Evolutionary conservation across 92 coral and sea anemone genomes (phyloP), one percentile per base, ranked within the genome.

Genomic region (Micromussa lordhowensis): DNA sequence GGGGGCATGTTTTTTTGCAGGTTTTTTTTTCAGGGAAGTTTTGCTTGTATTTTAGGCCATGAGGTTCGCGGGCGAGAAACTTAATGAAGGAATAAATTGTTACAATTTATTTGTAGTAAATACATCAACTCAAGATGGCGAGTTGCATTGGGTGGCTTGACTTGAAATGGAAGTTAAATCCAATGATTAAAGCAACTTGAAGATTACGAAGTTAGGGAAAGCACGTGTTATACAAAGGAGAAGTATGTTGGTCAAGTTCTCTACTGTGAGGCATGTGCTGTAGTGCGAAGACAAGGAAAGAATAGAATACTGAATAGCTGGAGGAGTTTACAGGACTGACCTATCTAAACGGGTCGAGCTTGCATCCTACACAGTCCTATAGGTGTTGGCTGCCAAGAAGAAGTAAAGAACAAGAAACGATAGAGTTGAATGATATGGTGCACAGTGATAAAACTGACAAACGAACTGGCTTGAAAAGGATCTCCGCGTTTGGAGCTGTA

Each of bases 271-370:
- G 54, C 18, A 7, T 69, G 17, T 30, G 15, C 51, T 19, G 22
- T 18, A 17, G 57, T 57, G 10, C 17, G 26, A 30, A 70, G 51
- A 14, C 24, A 32, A 6, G 53, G 29, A 38, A 57, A 8, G 18
- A 58, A 32, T 16, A 55, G 4, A 21, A 31, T 34, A 83, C n/a
- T 18, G 32, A 63, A 73, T 29, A 22, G 26, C 32, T 36, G 22
- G 35, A 49, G 29, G 69, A 75, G 48, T 1, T 61, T 61, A 18
- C 32, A 48, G 68, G 83, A 86, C 89, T 86, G 89, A 86, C 89
- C 89, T 86, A 86, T 77, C 89, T 86, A 86, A 40, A 58, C 66
- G 74, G 88, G 88, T 44, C 88, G 88, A 29, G 64, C 83, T 44
- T 86, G 89, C 83, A 77, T 77, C 89, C 83, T 80, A 49, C 81